Base-by-base conservation (phyloP, 2,113 vertebrate species). In the Petromus typicus region DNA sequence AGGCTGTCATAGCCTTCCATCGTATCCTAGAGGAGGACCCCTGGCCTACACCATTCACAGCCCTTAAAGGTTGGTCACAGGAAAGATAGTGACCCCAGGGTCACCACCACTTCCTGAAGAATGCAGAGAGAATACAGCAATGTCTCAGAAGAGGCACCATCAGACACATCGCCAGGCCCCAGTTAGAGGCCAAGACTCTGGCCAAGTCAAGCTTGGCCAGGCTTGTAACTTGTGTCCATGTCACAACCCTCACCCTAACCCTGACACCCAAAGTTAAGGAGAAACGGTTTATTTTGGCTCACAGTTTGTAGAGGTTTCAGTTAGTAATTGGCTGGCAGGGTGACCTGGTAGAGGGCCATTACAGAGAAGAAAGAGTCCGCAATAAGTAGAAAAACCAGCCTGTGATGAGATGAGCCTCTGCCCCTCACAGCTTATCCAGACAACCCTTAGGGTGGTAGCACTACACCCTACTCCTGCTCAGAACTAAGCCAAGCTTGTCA, bases 111-210 rank as follows among this genome's bases (percentile, higher is more conserved):
- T 2, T 14, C 18, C 13, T 40, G 30, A 73, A 59, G 51, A 11
- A 40, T 11, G 1, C 7, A 2, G n/a, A n/a, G n/a, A n/a, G n/a
- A n/a, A n/a, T 34, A 20, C 10, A 25, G 18, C 3, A 14, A 2
- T 7, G 3, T 61, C 5, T 34, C 16, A 54, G 34, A 63, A 76
- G 51, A 54, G 20, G 30, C 48, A 54, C 0, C 22, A 18, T 17
- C 57, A 79, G 81, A 84, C 4, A 18, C 43, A 75, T 14, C 40
- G 2, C 32, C 0, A 14, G 2, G 23, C 34, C 80, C 67, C 51
- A 12, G 7, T 25, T 5, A 37, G n/a, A 78, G 37, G 63, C 25
- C 56, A 88, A 30, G 67, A 32, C 48, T 73, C 27, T 27, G 43
- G 30, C 22, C 40, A 67, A 20, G 5, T 16, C 45, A 43, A n/a